Base-by-base conservation (phyloP, 2,888 invertebrate species). In the Noctua janthina region DNA sequence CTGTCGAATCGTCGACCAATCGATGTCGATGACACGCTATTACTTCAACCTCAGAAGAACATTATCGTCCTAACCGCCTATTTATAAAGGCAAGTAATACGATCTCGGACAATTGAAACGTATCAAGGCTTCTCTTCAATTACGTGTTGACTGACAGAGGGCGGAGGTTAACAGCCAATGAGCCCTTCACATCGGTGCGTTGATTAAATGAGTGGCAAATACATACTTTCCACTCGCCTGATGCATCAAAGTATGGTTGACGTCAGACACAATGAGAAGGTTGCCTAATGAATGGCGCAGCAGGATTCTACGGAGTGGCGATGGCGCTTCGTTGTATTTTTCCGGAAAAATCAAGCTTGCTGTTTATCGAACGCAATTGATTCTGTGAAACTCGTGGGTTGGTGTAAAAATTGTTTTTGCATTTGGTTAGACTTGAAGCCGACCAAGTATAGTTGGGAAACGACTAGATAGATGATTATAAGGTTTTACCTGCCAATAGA, bases 91-190 rank as follows among this genome's bases (percentile, higher is more conserved):
- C 92, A 91, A 92, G 94, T 93, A 93, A 94, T 93, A 91, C 92
- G 94, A 94, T 94, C 91, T 89, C 83, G 88, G 91, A 90, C 95
- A 96, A 96, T 95, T 96, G 95, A 95, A 94, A 93, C 90, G 92
- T 95, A 96, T 95, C 94, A 94, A 95, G 95, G 93, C 93, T 95
- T 93, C 93, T 91, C 90, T 90, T 94, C 94, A 95, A 94, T 95
- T 94, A 93, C 89, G 92, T 91, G 89, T 91, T 93, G 94, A 95
- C 93, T 93, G 95, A 94, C 95, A 94, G 92, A 83, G 93, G 94
- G 87, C 87, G 76, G 87, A 92, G 95, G 96, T 96, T 95, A 96
- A 96, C 93, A 92, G 92, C 93, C 95, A 95, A 95, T 95, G 93
- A 94, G 94, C 95, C 95, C 94, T 95, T 94, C 91, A 93, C 82